These are phyloP conservation scores for Numenius arquata DNA, from an alignment of 2,113 vertebrate species.

Conservation along the genomic window DNA sequence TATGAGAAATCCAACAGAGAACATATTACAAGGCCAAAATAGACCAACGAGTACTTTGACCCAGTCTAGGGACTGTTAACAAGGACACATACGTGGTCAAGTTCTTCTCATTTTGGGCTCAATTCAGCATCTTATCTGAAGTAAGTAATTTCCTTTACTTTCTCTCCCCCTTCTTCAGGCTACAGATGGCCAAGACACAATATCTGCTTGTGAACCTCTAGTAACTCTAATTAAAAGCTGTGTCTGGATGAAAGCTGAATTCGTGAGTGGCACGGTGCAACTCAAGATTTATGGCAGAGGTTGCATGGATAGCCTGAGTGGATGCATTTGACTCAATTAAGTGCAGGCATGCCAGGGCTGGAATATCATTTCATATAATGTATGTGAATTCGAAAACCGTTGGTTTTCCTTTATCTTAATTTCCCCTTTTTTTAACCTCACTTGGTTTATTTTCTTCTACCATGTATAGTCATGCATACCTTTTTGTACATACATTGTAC, in stretches of 20 bases:
- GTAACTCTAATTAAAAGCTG: background rate
- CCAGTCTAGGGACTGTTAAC: background rate
- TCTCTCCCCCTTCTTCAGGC: background rate
- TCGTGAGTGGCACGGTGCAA: background rate
- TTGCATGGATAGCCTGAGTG: background rate
- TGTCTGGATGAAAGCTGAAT: background rate
- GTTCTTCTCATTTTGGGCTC: background rate
- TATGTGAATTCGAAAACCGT: background rate
- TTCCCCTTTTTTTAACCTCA: background rate
- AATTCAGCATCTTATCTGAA: background rate
- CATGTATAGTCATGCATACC: background rate
- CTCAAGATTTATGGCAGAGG: background rate
- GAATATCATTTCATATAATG: background rate
- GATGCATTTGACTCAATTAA: background rate
- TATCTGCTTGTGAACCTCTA: background rate
- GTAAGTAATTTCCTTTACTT: background rate
- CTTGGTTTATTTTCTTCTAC: background rate
- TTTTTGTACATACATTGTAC: background rate
- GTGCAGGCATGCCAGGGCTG: background rate
- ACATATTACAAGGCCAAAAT: background rate
- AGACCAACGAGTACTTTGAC: background rate
- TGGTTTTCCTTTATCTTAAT: background rate
- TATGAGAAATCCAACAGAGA: background rate
- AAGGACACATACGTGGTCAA: background rate
- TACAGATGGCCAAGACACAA: background rate